phyloP scores from a whole-genome alignment of 2,113 vertebrate genomes.

The Agapornis roseicollis region DNA sequence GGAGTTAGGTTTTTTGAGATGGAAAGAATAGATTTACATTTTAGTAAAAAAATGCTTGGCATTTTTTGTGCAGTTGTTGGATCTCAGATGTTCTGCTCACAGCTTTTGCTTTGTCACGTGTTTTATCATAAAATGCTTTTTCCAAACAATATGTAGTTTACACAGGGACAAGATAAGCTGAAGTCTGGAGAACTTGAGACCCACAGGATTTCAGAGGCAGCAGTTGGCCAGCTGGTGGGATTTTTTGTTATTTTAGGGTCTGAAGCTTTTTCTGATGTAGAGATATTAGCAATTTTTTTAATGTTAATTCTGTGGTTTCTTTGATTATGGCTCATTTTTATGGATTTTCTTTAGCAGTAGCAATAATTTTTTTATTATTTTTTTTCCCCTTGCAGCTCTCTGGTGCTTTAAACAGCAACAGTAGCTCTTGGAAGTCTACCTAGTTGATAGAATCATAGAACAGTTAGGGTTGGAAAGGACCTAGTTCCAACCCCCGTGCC shows the following conservation, averaged over 20 bases:
- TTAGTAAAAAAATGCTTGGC: rapidly evolving
- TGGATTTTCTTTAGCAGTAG: neutral
- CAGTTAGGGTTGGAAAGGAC: too few species aligned
- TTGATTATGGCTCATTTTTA: neutral
- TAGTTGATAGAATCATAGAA: neutral
- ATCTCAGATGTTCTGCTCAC: neutral
- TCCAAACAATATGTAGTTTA: neutral
- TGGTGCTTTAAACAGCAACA: neutral
- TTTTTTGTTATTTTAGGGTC: neutral
- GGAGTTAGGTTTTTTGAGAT: neutral
- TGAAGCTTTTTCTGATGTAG: neutral
- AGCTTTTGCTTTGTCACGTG: neutral
- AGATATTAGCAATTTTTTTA: neutral
- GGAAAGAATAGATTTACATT: neutral
- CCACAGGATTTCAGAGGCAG: neutral
- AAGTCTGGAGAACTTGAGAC: neutral
- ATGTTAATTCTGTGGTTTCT: neutral
- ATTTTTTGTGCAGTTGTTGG: neutral
- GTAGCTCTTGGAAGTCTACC: neutral
- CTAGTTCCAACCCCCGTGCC: too few species aligned
- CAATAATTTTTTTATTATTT: neutral
- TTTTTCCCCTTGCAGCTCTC: neutral
- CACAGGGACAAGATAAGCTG: neutral
- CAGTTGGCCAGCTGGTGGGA: neutral
- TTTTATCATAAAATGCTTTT: neutral